Percentiles rank a stretch among this genome's conserved stretches.
phyloP scores from a whole-genome alignment of 2,888 invertebrate genomes.

The Caenorhabditis plicata region DNA sequence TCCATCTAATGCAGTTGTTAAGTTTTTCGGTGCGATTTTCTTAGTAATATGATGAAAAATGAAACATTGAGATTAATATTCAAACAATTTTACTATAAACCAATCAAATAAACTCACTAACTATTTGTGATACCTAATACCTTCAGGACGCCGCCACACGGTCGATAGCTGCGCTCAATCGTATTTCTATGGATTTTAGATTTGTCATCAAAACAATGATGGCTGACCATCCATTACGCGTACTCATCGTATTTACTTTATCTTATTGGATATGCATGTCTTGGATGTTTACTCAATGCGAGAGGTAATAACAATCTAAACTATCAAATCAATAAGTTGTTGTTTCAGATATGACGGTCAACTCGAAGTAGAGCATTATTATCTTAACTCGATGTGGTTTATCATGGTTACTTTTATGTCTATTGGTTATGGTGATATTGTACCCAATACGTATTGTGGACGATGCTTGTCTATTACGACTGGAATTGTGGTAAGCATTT shows the following conservation, averaged over 20 bases:
- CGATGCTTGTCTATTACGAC: constrained; percentile 97
- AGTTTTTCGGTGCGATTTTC: no score
- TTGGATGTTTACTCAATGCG: constrained; percentile 97
- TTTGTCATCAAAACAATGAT: constrained; percentile 96
- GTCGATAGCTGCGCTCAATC: constrained; percentile 67
- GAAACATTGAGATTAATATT: no score
- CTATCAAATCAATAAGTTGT: background rate
- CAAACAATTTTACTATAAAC: no score
- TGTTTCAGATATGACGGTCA: constrained; percentile 49
- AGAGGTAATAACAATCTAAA: constrained; percentile 75
- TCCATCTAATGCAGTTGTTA: no score
- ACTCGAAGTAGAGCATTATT: constrained; percentile 58
- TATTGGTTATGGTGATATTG: constrained; percentile 76
- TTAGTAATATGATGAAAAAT: no score
- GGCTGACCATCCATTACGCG: constrained; percentile 97
- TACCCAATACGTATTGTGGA: constrained; percentile 99
- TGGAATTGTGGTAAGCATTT: constrained; percentile 99
- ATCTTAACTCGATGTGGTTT: constrained; percentile 66
- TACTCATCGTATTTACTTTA: constrained; percentile 94
- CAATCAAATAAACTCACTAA: no score
- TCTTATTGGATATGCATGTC: constrained; percentile 99
- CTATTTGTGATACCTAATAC: background rate
- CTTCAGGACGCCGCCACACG: constrained; percentile 93
- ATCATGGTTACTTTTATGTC: constrained; percentile 88
- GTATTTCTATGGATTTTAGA: constrained; percentile 88